Evolutionary conservation across 2,113 vertebrate species (phyloP), one percentile per base, ranked within the genome.

Genomic region (Procavia capensis): DNA sequence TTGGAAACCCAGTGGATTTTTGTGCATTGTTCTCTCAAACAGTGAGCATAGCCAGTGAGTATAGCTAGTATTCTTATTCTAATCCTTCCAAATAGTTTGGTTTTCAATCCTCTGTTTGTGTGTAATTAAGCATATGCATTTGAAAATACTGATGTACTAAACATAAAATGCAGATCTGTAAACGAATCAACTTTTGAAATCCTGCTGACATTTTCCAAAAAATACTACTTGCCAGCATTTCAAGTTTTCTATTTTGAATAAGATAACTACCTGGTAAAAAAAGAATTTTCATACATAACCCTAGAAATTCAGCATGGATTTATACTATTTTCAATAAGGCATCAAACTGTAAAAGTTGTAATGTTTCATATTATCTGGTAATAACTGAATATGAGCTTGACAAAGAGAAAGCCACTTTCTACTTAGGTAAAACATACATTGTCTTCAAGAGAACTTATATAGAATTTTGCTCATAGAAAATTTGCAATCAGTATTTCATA

Each of bases 351-450:
- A 75, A 96, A 96, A 64, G 50, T 43, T 66, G 39, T 66, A 95
- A 94, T 66, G 29, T 76, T 86, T 97, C 82, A 80, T 45, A 72
- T 88, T 86, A 78, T 34, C 95, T 87, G 54, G 88, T 50, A 95
- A 76, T 45, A 94, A 68, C 9, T 97, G 83, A 36, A 97, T 94
- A 81, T 64, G 27, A 80, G 66, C 20, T 91, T 43, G 81, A 96
- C 93, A 75, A 84, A 91, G 76, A 95, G 83, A 93, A 22, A 96
- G 96, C 93, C 95, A 95, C 54, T 93, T 96, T 59, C 85, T 81
- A 81, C 31, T 88, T 34, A 95, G 66, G 76, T 93, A 89, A 93
- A 95, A 95, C 24, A 61, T 34, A 92, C 89, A 97, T 93, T 54
- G 43, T 66, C 74, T 95, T 92, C 25, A 96, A 93, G 59, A 64